phyloP scores from a whole-genome alignment of 1,140 invertebrate species.

The Neotoxoptera formosana region DNA sequence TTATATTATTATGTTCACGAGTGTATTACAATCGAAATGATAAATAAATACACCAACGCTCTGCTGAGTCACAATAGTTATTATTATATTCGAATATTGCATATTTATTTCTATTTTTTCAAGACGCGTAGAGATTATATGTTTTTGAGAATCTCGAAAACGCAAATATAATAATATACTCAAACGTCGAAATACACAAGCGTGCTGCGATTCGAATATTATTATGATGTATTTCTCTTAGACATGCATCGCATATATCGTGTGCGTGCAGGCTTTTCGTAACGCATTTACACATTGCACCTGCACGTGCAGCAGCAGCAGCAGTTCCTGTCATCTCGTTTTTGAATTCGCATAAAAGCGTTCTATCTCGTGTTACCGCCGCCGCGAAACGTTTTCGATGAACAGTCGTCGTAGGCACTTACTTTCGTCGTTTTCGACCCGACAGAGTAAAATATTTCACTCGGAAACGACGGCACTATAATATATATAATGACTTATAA shows the following conservation, averaged over 20 bases:
- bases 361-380: not conserved
- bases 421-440: not conserved
- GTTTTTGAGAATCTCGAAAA: not conserved
- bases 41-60: slow-evolving; percentile 4
- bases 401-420: not conserved
- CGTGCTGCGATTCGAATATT: not conserved
- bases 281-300: not conserved
- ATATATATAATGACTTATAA: no score
- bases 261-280: not conserved
- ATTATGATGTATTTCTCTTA: not conserved
- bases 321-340: not conserved
- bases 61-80: not conserved
- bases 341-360: not conserved
- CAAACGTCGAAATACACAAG: not conserved
- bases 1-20: no score
- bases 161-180: no score
- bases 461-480: not conserved
- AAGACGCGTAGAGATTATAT: not conserved
- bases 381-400: not conserved
- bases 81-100: not conserved
- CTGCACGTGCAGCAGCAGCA: not conserved
- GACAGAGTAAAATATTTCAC: not conserved
- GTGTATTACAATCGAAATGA: slow-evolving; percentile 18
- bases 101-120: not conserved
- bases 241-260: not conserved